These are phyloP conservation scores for Anastrepha ludens DNA, from an alignment of 1,140 invertebrate species.

Conservation along the genomic window DNA sequence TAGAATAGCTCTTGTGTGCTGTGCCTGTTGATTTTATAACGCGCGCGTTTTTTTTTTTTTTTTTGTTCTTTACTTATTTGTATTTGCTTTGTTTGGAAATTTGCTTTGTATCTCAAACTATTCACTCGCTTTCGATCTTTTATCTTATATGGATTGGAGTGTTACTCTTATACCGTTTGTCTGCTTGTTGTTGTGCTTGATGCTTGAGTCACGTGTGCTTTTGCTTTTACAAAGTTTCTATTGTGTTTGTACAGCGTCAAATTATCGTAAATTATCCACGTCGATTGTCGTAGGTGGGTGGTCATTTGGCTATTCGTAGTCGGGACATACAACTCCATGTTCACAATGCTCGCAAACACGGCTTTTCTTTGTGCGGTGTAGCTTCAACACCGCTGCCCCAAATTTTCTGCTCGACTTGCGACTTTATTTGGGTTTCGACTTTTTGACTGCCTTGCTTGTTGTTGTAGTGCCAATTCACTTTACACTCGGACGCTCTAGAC, in stretches of 20 bases:
- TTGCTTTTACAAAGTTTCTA: conserved; percentile 42
- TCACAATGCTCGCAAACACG: not conserved
- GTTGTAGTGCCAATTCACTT: no score
- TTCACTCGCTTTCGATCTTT: not conserved
- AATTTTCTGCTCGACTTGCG: not conserved
- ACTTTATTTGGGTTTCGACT: not conserved
- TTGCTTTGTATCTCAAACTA: not conserved
- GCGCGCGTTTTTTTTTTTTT: not conserved
- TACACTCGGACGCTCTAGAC: no score
- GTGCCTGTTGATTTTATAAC: no score
- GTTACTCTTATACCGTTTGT: not conserved
- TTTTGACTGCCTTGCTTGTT: not conserved
- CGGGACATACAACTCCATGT: conserved; percentile 45
- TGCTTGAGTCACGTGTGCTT: conserved; percentile 1
- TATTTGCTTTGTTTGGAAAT: not conserved
- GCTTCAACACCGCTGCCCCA: not conserved
- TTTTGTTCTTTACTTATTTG: not conserved
- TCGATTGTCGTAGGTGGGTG: not conserved
- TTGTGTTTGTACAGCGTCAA: conserved; percentile 19
- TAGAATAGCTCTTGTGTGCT: no score
- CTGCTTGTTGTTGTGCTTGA: not conserved
- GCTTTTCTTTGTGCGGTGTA: not conserved
- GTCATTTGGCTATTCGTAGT: conserved; percentile 20
- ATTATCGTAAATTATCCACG: not conserved
- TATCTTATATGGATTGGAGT: not conserved